Evolutionary conservation across 2,888 invertebrate species (phyloP).

Genomic region (Oscheius sp.): DNA sequence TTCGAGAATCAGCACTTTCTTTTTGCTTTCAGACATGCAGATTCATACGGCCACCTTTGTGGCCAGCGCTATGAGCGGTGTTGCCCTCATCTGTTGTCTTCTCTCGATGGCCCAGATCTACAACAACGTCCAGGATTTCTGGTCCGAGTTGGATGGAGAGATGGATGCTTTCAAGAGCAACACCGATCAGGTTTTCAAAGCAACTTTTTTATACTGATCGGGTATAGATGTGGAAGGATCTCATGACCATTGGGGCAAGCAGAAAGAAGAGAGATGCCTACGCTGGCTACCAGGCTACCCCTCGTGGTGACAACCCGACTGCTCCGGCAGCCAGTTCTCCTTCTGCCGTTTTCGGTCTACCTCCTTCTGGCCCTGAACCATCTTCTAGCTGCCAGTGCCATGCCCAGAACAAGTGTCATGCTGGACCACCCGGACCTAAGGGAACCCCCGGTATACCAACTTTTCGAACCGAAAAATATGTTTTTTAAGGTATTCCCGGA

Average conservation of each 20-base stretch:
- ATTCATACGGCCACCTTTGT: conserved; percentile 59
- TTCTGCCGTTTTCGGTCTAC: conserved; percentile 52
- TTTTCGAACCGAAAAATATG: too few species aligned
- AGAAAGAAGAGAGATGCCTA: conserved; percentile 51
- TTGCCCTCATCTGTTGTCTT: conserved; percentile 55
- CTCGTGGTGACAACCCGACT: neutral
- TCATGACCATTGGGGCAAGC: conserved; percentile 55
- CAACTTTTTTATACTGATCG: conserved; percentile 1
- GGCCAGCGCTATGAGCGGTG: conserved; percentile 54
- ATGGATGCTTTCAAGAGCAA: conserved; percentile 48
- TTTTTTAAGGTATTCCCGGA: conserved; percentile 39
- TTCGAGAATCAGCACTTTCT: neutral
- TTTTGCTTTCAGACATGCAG: conserved; percentile 44
- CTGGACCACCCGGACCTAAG: conserved; percentile 67
- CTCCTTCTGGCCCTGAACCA: conserved; percentile 55
- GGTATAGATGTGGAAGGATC: conserved; percentile 65
- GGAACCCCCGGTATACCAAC: conserved; percentile 12
- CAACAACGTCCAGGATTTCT: conserved; percentile 57
- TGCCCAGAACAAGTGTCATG: conserved; percentile 68
- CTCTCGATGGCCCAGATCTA: conserved; percentile 56
- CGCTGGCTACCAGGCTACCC: conserved; percentile 25
- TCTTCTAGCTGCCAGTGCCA: conserved; percentile 50
- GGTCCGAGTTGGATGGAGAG: conserved; percentile 57
- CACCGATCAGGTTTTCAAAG: conserved; percentile 11
- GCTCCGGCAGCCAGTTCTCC: conserved; percentile 28